Evolutionary conservation across 2,113 vertebrate genomes (phyloP).

Genomic region (Alces alces): DNA sequence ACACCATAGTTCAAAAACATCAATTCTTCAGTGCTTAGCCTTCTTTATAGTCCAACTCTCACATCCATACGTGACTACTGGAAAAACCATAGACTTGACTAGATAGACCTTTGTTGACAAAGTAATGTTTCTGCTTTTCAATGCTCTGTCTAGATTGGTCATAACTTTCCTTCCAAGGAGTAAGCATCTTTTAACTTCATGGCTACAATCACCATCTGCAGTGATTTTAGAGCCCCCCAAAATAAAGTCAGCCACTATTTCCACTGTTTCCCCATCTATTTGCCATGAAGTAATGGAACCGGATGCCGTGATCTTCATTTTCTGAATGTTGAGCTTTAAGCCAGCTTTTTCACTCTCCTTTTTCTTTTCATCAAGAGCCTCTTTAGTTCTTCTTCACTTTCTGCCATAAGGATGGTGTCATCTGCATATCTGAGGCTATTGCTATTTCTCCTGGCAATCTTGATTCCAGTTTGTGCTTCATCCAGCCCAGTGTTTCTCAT

Average conservation of each 20-base stretch:
- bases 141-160: not conserved
- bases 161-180: not conserved
- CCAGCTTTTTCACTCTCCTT: not conserved
- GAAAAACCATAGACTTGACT: not conserved
- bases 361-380: not conserved
- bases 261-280: not conserved
- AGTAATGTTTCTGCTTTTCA: not conserved
- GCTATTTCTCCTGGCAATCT: not conserved
- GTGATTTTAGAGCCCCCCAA: not conserved
- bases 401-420: not conserved
- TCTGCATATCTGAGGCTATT: not conserved
- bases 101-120: not conserved
- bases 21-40: fast-evolving
- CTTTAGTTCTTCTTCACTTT: not conserved
- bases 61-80: not conserved
- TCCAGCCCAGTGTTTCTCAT: not conserved
- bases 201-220: not conserved
- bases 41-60: not conserved
- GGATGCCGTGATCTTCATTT: not conserved
- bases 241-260: not conserved
- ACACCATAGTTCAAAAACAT: not conserved
- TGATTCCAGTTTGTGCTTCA: not conserved
- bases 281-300: not conserved
- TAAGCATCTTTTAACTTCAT: not conserved
- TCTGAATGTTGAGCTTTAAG: not conserved